phyloP scores from a whole-genome alignment of 2,797 vertebrate species.

The Microctenopoma stevenorrisi region DNA sequence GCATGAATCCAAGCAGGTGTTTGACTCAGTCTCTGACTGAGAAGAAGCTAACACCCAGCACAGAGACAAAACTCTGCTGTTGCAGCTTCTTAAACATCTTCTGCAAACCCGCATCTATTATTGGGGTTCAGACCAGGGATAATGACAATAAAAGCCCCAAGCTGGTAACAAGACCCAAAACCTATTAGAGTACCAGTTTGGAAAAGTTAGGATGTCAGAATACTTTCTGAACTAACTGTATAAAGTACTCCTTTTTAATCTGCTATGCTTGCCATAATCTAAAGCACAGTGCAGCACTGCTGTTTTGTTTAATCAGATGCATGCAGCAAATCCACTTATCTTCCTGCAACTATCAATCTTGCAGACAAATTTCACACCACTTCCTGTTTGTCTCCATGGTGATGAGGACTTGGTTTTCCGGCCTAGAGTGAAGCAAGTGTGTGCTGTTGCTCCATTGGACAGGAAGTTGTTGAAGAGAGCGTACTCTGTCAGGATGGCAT shows the following conservation, averaged over 20 bases:
- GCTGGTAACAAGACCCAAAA: background rate
- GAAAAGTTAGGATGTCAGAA: no score
- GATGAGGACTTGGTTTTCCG: slow-evolving; percentile 75
- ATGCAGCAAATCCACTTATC: slow-evolving; percentile 53
- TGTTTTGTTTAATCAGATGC: slow-evolving; percentile 44
- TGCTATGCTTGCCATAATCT: slow-evolving; percentile 4
- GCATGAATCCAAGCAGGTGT: no score
- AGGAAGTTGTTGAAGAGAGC: slow-evolving; percentile 72
- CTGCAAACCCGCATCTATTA: background rate
- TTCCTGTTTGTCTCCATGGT: slow-evolving; percentile 86
- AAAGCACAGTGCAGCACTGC: background rate
- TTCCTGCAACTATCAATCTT: slow-evolving; percentile 63
- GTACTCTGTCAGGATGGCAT: slow-evolving; percentile 72
- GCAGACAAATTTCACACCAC: slow-evolving; percentile 79
- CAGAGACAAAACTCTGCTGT: background rate
- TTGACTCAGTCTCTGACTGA: background rate
- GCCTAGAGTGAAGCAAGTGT: slow-evolving; percentile 66
- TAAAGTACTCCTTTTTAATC: background rate
- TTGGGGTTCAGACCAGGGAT: no score
- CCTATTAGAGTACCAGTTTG: background rate
- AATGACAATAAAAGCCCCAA: no score
- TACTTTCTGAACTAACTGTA: no score
- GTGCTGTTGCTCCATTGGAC: slow-evolving; percentile 66
- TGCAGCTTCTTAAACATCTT: background rate
- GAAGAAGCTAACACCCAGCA: background rate